These are phyloP conservation scores for Rhadinocentrus ornatus DNA, from an alignment of 2,797 vertebrate genomes.

Conservation along the genomic window DNA sequence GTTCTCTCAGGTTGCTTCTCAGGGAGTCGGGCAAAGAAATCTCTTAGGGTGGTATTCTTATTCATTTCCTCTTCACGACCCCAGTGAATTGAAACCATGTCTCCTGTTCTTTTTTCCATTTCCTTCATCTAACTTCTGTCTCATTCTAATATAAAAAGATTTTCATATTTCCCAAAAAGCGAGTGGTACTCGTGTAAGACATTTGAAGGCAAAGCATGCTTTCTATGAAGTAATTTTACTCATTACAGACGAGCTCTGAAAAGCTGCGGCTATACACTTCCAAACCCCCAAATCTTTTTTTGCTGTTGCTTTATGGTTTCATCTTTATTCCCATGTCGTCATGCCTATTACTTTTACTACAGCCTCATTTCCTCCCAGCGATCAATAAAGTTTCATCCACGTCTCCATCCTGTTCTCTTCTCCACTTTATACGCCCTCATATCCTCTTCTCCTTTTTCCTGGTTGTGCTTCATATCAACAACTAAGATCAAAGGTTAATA, in stretches of 20 bases:
- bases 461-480: conserved; percentile 46
- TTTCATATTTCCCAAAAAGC: conserved; percentile 5
- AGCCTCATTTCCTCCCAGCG: conserved; percentile 30
- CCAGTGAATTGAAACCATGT: conserved; percentile 11
- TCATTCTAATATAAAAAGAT: conserved; percentile 11
- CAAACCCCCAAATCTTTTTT: neutral
- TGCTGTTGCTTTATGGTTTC: neutral
- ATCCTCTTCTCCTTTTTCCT: conserved; percentile 14
- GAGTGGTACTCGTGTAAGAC: neutral
- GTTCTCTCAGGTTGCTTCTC: conserved; percentile 34
- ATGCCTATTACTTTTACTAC: conserved; percentile 13
- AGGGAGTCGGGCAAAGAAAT: conserved; percentile 30
- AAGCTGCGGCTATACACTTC: neutral
- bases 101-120: neutral
- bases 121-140: neutral
- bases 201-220: neutral
- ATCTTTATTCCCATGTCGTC: conserved; percentile 22
- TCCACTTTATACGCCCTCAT: conserved; percentile 23
- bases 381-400: conserved; percentile 43
- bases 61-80: conserved; percentile 28
- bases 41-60: conserved; percentile 1
- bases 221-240: neutral
- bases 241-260: neutral
- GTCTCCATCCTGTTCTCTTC: conserved; percentile 25
- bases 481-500: conserved; percentile 67